These are phyloP conservation scores for Pseudachorutes palmiensis DNA, from an alignment of 1,140 invertebrate genomes.

Conservation along the genomic window DNA sequence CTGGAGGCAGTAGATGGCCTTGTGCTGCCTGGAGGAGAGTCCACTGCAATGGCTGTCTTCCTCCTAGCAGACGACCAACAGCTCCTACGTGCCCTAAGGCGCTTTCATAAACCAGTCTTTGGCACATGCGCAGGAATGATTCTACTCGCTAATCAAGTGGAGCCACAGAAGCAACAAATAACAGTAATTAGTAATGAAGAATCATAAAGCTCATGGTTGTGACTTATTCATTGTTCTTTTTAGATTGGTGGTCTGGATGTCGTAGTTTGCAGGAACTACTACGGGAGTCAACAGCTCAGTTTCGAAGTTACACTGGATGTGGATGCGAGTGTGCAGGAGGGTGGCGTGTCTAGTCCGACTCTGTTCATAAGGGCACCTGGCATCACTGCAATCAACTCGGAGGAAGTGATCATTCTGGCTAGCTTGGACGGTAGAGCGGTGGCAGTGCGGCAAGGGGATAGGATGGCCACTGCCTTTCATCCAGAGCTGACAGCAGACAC, in stretches of 20 bases:
- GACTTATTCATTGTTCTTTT: neutral
- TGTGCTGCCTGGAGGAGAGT: conserved; percentile 1
- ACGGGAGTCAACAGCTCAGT: neutral
- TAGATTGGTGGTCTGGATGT: conserved; percentile 13
- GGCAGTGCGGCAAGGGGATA: neutral
- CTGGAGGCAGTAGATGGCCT: neutral
- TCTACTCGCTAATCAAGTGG: conserved; percentile 3
- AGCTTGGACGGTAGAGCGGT: neutral
- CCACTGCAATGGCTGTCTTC: neutral
- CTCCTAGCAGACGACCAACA: neutral
- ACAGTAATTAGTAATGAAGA: neutral
- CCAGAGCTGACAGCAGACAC: conserved; percentile 1
- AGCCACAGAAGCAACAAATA: neutral
- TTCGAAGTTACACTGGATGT: neutral
- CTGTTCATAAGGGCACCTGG: neutral
- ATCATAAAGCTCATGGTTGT: too few relatives aligned
- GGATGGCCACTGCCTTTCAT: neutral
- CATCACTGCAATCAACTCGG: neutral
- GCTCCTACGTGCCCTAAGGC: neutral
- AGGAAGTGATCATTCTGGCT: neutral
- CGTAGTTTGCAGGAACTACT: conserved; percentile 1
- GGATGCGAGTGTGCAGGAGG: neutral
- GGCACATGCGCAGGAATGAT: conserved; percentile 9
- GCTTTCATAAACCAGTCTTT: neutral
- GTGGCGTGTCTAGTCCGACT: neutral